Evolutionary conservation across 2,113 vertebrate species (phyloP).

Genomic region (Nettapus auritus): DNA sequence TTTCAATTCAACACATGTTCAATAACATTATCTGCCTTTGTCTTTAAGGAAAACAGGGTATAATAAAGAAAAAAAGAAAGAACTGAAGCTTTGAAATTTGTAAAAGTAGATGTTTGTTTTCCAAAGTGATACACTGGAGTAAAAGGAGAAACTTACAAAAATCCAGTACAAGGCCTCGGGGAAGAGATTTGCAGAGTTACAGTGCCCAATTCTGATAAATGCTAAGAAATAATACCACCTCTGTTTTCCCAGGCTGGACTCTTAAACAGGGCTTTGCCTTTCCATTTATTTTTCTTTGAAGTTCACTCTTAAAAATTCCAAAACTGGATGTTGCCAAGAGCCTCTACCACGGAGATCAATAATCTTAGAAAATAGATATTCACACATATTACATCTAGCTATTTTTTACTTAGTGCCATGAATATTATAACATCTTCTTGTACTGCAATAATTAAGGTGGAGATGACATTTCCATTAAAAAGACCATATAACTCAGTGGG

Average conservation of each 20-base stretch:
- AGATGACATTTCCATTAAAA: constrained; percentile 57
- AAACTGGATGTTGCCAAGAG: background rate
- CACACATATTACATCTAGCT: constrained; percentile 2
- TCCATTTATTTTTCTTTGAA: background rate
- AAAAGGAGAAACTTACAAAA: background rate
- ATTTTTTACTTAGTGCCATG: constrained; percentile 44
- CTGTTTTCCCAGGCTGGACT: background rate
- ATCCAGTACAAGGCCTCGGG: background rate
- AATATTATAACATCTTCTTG: constrained; percentile 40
- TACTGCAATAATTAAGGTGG: constrained; percentile 53
- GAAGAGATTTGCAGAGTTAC: background rate
- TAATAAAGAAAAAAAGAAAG: background rate
- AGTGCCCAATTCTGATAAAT: background rate
- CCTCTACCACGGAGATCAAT: background rate
- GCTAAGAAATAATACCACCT: background rate
- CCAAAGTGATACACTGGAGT: background rate
- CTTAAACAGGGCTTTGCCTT: background rate
- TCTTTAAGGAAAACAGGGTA: background rate
- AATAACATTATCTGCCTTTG: background rate
- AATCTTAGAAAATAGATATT: background rate
- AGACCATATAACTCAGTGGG: constrained; percentile 13
- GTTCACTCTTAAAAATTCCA: constrained; percentile 4
- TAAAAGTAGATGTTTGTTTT: background rate
- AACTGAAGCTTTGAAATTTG: background rate
- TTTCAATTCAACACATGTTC: background rate